phyloP scores from a whole-genome alignment of 2,888 invertebrate species.

The Xestia xanthographa region DNA sequence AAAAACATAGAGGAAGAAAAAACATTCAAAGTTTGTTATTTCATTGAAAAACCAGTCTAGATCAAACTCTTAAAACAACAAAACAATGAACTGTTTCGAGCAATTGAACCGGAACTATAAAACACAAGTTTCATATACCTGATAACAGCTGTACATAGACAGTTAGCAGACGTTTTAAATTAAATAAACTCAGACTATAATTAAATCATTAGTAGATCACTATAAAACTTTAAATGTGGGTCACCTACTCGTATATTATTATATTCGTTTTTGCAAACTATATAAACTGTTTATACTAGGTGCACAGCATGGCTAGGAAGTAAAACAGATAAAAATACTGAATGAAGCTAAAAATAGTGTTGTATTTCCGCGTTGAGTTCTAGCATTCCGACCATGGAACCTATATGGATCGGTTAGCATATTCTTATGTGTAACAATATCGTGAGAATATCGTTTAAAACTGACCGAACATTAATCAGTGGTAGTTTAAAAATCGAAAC shows the following conservation, averaged over 20 bases:
- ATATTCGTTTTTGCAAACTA: slow-evolving; percentile 44
- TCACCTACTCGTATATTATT: slow-evolving; percentile 3
- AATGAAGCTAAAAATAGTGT: slow-evolving; percentile 22
- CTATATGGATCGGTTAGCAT: slow-evolving; percentile 1
- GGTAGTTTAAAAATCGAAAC: background rate
- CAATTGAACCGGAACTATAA: slow-evolving; percentile 45
- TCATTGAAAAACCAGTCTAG: slow-evolving; percentile 14
- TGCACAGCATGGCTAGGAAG: background rate
- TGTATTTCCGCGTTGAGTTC: slow-evolving; percentile 17
- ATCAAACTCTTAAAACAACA: slow-evolving; percentile 18
- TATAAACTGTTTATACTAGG: slow-evolving; percentile 21
- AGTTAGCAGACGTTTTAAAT: slow-evolving; percentile 40
- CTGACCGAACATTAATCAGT: background rate
- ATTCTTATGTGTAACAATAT: background rate
- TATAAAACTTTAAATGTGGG: slow-evolving; percentile 22
- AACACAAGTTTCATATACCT: slow-evolving; percentile 18
- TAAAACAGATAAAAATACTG: slow-evolving; percentile 40
- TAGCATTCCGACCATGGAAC: slow-evolving; percentile 3
- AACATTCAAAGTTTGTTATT: background rate
- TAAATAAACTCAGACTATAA: slow-evolving; percentile 36
- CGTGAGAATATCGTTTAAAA: background rate
- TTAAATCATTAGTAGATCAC: slow-evolving; percentile 7
- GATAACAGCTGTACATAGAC: slow-evolving; percentile 25
- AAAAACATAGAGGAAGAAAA: background rate
- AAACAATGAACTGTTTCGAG: slow-evolving; percentile 2